Percentiles rank a stretch among this genome's conserved stretches.
These are phyloP conservation scores for Ypsolopha scabrella DNA, from an alignment of 2,888 invertebrate genomes.

Conservation along the genomic window DNA sequence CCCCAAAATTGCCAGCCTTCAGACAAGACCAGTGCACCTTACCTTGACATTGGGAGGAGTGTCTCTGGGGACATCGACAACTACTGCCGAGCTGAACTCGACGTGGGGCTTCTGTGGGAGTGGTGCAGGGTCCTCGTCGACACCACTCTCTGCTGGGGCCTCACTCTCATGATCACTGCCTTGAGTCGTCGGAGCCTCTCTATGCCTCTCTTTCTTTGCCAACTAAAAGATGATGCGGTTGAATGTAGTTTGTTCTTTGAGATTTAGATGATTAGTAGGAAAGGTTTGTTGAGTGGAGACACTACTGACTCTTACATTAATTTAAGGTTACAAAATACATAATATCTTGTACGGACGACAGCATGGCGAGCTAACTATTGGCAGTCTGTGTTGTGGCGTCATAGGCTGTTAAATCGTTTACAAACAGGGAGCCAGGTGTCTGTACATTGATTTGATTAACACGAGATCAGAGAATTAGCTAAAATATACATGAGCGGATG, in stretches of 20 bases:
- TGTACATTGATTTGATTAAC: too few species aligned
- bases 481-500: too few species aligned
- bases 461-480: too few species aligned
- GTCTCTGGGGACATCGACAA: constrained; percentile 72
- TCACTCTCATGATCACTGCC: constrained; percentile 62
- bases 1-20: too few species aligned
- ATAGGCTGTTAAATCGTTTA: too few species aligned
- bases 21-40: constrained; percentile 6
- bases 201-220: constrained; percentile 60
- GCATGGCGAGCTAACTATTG: too few species aligned
- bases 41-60: constrained; percentile 61
- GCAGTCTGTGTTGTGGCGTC: too few species aligned
- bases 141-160: constrained; percentile 53
- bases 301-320: not conserved
- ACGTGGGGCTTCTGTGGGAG: constrained; percentile 64
- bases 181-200: constrained; percentile 37
- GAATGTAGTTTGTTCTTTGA: not conserved
- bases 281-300: not conserved
- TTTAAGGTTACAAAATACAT: too few species aligned
- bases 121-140: constrained; percentile 45
- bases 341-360: too few species aligned
- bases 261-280: not conserved
- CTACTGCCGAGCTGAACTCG: constrained; percentile 75
- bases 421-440: too few species aligned
- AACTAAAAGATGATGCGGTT: constrained; percentile 22